phyloP scores from a whole-genome alignment of 2,797 vertebrate genomes.

The Lindbergichthys nudifrons region DNA sequence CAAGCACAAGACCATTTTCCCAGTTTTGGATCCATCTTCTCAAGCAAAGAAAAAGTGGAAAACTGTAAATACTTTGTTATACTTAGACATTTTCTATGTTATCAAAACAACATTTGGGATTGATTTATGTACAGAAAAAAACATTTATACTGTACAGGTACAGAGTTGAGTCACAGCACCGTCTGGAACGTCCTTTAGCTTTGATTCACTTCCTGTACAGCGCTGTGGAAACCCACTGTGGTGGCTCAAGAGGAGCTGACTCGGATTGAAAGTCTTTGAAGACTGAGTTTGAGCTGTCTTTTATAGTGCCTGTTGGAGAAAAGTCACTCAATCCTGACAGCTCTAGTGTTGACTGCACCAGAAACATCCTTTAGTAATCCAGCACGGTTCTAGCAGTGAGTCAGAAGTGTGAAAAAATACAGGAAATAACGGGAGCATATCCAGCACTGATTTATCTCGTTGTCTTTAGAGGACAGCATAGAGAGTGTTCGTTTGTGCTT shows the following conservation, averaged over 20 bases:
- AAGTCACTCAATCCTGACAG: slow-evolving; percentile 34
- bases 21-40: slow-evolving; percentile 32
- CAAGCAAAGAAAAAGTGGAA: slow-evolving; percentile 32
- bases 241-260: slow-evolving; percentile 32
- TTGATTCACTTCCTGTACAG: slow-evolving; percentile 42
- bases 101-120: slow-evolving; percentile 45
- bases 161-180: slow-evolving; percentile 55
- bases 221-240: slow-evolving; percentile 19
- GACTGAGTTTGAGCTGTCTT: slow-evolving; percentile 23
- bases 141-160: slow-evolving; percentile 59
- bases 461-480: slow-evolving; percentile 33
- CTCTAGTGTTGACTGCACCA: slow-evolving; percentile 76
- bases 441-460: slow-evolving; percentile 63
- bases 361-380: slow-evolving; percentile 62
- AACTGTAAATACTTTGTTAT: slow-evolving; percentile 55
- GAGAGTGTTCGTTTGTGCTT: slow-evolving; percentile 26
- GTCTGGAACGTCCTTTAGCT: slow-evolving; percentile 34
- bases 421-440: slow-evolving; percentile 63
- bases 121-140: slow-evolving; percentile 62
- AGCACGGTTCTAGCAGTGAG: slow-evolving; percentile 57
- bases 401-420: slow-evolving; percentile 35
- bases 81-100: slow-evolving; percentile 46
- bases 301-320: slow-evolving; percentile 37
- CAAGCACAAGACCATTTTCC: slow-evolving; percentile 19
- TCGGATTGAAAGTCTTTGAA: slow-evolving; percentile 6